Percentiles rank a stretch among this genome's conserved stretches.
These are phyloP conservation scores for Lochmaea capreae DNA, from an alignment of 2,888 invertebrate species.

Conservation along the genomic window DNA sequence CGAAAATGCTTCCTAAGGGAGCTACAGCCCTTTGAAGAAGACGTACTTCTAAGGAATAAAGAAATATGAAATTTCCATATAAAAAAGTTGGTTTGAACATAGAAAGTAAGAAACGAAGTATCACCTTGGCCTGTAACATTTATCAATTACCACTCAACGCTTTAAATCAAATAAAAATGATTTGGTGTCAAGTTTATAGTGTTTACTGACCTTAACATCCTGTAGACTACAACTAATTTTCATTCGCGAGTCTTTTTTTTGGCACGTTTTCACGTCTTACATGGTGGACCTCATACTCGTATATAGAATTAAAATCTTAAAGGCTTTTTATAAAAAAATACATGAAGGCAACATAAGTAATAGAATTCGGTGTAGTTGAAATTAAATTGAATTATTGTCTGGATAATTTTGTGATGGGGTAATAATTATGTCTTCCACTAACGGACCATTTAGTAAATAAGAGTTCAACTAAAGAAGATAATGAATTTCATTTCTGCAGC, in stretches of 20 bases:
- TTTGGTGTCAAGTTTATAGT: conserved; percentile 44
- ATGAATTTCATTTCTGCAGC: too few species aligned
- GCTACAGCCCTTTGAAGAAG: too few species aligned
- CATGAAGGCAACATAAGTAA: too few species aligned
- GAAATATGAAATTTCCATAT: not conserved
- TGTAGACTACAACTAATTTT: conserved; percentile 33
- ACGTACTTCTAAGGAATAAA: too few species aligned
- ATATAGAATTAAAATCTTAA: not conserved
- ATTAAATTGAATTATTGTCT: too few species aligned
- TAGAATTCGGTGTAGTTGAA: too few species aligned
- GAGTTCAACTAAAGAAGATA: too few species aligned
- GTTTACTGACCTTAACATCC: conserved; percentile 43
- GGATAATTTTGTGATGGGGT: too few species aligned
- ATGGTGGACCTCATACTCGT: not conserved
- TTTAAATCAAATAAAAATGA: conserved; percentile 33
- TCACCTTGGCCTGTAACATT: conserved; percentile 36
- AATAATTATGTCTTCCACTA: too few species aligned
- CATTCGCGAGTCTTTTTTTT: conserved; percentile 15
- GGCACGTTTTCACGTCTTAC: conserved; percentile 12
- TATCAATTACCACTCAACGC: conserved; percentile 30
- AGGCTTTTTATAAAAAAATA: not conserved
- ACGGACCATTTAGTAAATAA: too few species aligned
- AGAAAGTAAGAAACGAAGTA: conserved; percentile 6
- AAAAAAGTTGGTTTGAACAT: not conserved
- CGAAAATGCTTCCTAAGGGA: too few species aligned